A percentile compares a stretch with the other conserved stretches of the same genome.
phyloP scores from a whole-genome alignment of 2,797 vertebrate species.

The Gymnothorax reevesii region DNA sequence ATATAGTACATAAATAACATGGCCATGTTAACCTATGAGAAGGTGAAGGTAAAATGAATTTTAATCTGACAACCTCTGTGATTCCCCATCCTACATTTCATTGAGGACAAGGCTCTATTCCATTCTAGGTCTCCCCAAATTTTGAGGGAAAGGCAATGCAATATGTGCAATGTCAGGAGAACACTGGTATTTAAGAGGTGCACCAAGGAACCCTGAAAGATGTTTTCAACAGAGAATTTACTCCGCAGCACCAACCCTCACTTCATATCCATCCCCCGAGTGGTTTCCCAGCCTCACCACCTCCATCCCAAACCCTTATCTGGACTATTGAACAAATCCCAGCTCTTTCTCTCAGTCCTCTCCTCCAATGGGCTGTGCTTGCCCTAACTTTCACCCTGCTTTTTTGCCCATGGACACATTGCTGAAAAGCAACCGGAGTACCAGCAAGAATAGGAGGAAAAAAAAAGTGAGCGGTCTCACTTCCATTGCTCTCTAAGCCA shows the following conservation, averaged over 20 bases:
- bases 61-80: neutral
- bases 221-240: neutral
- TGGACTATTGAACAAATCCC: constrained; percentile 31
- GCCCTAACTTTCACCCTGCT: constrained; percentile 44
- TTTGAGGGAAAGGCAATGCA: neutral
- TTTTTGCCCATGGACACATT: constrained; percentile 58
- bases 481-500: constrained; percentile 51
- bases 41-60: neutral
- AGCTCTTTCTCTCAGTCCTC: constrained; percentile 56
- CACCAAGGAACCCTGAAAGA: neutral
- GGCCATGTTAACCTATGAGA: constrained; percentile 33
- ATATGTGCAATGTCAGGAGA: neutral
- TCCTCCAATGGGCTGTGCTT: neutral
- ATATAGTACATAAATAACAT: constrained; percentile 31
- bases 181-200: neutral
- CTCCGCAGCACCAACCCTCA: constrained; percentile 11
- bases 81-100: neutral
- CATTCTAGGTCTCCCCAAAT: neutral
- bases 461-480: constrained; percentile 53
- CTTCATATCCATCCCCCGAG: constrained; percentile 36
- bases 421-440: constrained; percentile 62
- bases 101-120: neutral
- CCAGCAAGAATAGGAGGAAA: constrained; percentile 54
- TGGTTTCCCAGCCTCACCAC: constrained; percentile 45
- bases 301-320: constrained; percentile 33